phyloP scores from a whole-genome alignment of 2,888 invertebrate genomes.

The Rhodophaea formosa region DNA sequence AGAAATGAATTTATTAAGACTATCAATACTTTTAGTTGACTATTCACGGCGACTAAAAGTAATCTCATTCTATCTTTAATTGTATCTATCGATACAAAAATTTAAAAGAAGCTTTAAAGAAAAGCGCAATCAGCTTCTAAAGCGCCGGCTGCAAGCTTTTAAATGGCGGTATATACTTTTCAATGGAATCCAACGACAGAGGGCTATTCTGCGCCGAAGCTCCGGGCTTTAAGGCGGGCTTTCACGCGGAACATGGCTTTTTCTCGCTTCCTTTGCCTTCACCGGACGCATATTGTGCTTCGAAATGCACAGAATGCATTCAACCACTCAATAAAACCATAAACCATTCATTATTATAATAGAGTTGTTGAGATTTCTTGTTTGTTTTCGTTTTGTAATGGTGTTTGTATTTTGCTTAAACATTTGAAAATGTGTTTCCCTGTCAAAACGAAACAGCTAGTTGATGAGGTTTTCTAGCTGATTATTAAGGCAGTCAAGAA shows the following conservation, averaged over 20 bases:
- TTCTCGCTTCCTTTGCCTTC: constrained; percentile 40
- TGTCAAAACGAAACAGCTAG: too few species aligned
- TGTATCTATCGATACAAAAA: background rate
- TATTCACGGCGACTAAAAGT: too few species aligned
- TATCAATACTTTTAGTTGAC: too few species aligned
- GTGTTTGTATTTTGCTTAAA: too few species aligned
- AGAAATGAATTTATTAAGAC: too few species aligned
- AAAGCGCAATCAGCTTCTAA: constrained; percentile 10
- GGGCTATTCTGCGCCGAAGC: constrained; percentile 42
- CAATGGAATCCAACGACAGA: constrained; percentile 42
- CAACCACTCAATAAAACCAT: constrained; percentile 38
- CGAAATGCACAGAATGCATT: constrained; percentile 39
- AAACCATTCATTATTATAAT: constrained; percentile 15
- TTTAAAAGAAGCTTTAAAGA: constrained; percentile 7
- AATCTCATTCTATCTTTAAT: too few species aligned
- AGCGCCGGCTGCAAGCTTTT: constrained; percentile 32
- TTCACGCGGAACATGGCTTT: constrained; percentile 58
- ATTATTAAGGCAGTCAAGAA: too few species aligned
- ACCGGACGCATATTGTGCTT: constrained; percentile 44
- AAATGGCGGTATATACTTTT: constrained; percentile 48
- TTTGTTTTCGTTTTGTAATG: constrained; percentile 11
- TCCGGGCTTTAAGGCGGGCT: constrained; percentile 49
- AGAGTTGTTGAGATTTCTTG: constrained; percentile 17
- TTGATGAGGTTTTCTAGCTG: too few species aligned
- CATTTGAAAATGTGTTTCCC: too few species aligned